Percentiles rank a stretch among this genome's conserved stretches.
phyloP scores from a whole-genome alignment of 2,888 invertebrate species.

The Phoenoteleia sp. region DNA sequence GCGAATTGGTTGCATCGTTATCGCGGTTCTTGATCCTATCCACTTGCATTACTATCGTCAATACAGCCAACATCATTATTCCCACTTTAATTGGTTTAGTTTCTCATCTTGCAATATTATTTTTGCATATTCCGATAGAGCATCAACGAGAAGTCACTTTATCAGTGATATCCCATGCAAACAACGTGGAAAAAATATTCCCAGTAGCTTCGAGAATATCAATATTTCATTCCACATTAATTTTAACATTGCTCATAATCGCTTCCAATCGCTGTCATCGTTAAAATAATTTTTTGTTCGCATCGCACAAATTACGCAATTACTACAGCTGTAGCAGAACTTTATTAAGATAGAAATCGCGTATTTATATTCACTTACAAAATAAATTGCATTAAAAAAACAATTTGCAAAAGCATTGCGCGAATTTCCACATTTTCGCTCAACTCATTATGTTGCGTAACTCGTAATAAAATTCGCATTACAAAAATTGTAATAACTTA shows the following conservation, averaged over 20 bases:
- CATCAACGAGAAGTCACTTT: conserved; percentile 13
- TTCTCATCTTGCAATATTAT: conserved; percentile 32
- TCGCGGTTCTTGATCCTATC: not conserved
- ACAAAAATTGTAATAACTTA: not conserved
- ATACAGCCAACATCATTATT: conserved; percentile 9
- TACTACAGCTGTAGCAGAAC: too few species aligned
- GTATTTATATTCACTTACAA: too few species aligned
- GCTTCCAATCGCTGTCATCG: too few species aligned
- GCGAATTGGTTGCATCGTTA: not conserved
- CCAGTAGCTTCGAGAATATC: too few species aligned
- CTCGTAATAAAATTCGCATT: not conserved
- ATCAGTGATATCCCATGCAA: not conserved
- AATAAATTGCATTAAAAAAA: too few species aligned
- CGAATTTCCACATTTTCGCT: conserved; percentile 35
- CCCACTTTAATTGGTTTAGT: conserved; percentile 34
- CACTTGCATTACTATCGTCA: not conserved
- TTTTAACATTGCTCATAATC: too few species aligned
- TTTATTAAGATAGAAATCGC: too few species aligned
- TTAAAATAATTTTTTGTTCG: too few species aligned
- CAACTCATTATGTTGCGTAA: not conserved
- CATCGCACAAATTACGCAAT: too few species aligned
- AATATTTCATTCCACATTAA: too few species aligned
- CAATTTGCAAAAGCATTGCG: too few species aligned
- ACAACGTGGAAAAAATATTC: conserved; percentile 15
- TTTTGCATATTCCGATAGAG: conserved; percentile 24